Percentiles rank a stretch among this genome's conserved stretches.
Evolutionary conservation across 2,113 vertebrate species (phyloP).

Genomic region (Scomber japonicus): DNA sequence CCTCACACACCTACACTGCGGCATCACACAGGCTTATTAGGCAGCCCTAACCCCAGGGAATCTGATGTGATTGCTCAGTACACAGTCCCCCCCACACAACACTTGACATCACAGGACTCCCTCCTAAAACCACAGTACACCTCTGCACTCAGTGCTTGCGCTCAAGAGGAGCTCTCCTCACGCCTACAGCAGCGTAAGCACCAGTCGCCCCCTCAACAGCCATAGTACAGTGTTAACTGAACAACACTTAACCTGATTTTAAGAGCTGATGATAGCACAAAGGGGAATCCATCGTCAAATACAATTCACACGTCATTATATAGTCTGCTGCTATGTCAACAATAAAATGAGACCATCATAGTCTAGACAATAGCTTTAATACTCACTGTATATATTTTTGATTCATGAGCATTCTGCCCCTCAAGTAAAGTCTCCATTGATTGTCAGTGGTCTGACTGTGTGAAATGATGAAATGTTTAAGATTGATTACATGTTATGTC

Average conservation of each 20-base stretch:
- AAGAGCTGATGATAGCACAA: not conserved
- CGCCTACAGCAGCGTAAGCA: not conserved
- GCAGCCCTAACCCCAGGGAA: conserved; percentile 6
- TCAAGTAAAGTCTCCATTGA: not conserved
- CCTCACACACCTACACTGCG: conserved; percentile 34
- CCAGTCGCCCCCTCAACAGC: conserved; percentile 37
- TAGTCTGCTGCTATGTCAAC: conserved; percentile 14
- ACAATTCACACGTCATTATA: not conserved
- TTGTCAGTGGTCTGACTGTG: not conserved
- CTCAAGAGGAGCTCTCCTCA: conserved; percentile 29
- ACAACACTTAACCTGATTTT: not conserved
- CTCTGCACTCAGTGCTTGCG: not conserved
- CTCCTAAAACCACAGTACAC: conserved; percentile 45
- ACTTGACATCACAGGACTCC: conserved; percentile 69
- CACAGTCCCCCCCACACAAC: conserved; percentile 19
- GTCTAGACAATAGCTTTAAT: not conserved
- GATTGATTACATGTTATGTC: not conserved
- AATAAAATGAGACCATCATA: not conserved
- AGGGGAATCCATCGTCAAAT: conserved; percentile 17
- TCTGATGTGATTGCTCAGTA: conserved; percentile 18
- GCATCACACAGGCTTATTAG: conserved; percentile 22
- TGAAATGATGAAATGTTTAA: not conserved
- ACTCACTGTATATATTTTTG: not conserved
- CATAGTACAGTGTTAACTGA: not conserved
- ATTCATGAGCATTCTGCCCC: not conserved